phyloP scores from a whole-genome alignment of 2,888 invertebrate genomes.

The Aphodius sticticus region DNA sequence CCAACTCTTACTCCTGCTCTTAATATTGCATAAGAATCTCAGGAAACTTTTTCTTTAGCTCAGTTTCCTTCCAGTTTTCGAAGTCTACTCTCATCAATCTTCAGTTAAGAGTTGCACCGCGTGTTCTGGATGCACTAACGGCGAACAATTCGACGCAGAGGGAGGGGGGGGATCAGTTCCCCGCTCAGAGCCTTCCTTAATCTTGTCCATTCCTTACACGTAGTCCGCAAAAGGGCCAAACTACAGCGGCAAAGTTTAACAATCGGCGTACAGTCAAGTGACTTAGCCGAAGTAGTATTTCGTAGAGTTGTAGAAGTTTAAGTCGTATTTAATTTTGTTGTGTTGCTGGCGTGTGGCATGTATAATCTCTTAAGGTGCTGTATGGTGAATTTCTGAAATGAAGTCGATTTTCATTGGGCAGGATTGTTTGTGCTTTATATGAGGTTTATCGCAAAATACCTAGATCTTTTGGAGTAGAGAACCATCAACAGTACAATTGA shows the following conservation, averaged over 20 bases:
- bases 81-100: background rate
- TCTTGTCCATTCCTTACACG: background rate
- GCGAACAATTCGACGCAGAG: background rate
- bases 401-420: no score
- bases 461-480: no score
- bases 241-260: background rate
- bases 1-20: background rate
- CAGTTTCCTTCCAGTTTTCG: background rate
- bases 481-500: no score
- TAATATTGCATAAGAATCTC: background rate
- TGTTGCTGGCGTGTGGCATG: background rate
- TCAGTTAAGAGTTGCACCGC: background rate
- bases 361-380: background rate
- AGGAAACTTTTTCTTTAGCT: background rate
- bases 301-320: background rate
- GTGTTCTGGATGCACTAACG: background rate
- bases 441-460: no score
- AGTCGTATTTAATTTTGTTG: background rate
- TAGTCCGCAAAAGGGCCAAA: background rate
- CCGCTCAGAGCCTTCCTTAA: background rate
- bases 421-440: no score
- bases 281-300: background rate
- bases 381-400: no score
- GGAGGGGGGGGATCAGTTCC: background rate
- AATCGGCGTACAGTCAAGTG: background rate